Conservation (phyloP, 2,797 vertebrate species). For the Mionectes olivaceus region DNA sequence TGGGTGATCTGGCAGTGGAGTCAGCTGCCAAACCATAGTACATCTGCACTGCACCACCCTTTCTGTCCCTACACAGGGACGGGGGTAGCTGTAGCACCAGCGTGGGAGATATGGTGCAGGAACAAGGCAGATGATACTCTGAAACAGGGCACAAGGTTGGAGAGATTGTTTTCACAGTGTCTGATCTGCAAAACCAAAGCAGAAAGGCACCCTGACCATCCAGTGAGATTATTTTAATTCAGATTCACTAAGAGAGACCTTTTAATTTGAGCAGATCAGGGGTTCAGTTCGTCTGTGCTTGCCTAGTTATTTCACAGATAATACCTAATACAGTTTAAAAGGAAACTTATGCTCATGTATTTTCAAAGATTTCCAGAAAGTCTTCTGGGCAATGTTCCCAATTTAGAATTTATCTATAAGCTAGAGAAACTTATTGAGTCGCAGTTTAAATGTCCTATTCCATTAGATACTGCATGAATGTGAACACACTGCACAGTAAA, state of each 20-base stretch:
- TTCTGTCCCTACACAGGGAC: neutral
- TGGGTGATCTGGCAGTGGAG: neutral
- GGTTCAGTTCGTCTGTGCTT: neutral
- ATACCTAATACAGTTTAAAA: neutral
- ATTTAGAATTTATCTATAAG: constrained; percentile 5
- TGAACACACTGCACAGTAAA: neutral
- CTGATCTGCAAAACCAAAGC: neutral
- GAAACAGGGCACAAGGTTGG: neutral
- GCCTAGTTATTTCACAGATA: neutral
- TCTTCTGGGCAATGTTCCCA: neutral
- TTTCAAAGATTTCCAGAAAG: constrained; percentile 29
- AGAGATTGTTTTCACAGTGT: neutral
- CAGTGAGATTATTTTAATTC: neutral
- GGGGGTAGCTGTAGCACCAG: neutral
- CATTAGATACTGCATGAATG: neutral
- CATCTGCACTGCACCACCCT: neutral
- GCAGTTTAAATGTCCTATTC: neutral
- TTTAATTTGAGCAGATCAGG: constrained; percentile 3
- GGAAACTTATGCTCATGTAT: neutral
- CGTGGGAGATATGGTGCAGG: accelerated
- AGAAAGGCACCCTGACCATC: neutral
- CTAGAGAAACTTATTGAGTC: neutral
- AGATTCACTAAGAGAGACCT: neutral
- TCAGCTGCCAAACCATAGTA: neutral
- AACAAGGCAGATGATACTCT: neutral